Conservation (phyloP, 2,797 vertebrate genomes). For the Danio jaintianensis region DNA sequence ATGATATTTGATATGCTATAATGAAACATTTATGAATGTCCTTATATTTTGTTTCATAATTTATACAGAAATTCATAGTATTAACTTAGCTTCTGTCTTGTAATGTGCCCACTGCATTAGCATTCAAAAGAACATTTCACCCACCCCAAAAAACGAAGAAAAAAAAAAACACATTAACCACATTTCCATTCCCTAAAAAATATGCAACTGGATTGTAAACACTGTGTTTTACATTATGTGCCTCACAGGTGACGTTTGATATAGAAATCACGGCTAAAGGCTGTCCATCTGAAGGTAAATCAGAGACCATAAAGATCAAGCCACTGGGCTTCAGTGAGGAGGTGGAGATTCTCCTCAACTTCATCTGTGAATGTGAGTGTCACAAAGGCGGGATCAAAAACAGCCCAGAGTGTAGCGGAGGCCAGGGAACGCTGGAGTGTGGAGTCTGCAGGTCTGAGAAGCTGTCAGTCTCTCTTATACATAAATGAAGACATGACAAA, state of each 20-base stretch:
- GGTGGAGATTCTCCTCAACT: conserved; percentile 88
- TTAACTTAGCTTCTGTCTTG: not conserved
- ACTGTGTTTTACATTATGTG: not conserved
- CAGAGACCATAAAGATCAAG: conserved; percentile 88
- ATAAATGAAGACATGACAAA: not conserved
- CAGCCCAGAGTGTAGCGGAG: conserved; percentile 80
- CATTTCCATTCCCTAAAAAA: no score
- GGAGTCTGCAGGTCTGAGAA: conserved; percentile 91
- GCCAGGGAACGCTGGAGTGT: conserved; percentile 94
- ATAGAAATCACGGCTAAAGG: conserved; percentile 87
- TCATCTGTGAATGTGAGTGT: conserved; percentile 92
- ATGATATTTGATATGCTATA: no score
- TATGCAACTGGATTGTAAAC: not conserved
- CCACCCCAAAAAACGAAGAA: no score
- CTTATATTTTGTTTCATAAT: no score
- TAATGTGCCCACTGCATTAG: not conserved
- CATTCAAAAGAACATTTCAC: not conserved
- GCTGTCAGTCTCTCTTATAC: not conserved
- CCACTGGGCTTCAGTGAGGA: conserved; percentile 93
- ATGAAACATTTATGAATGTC: no score
- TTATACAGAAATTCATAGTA: no score
- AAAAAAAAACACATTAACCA: no score
- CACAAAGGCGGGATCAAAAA: conserved; percentile 76
- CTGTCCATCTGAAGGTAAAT: conserved; percentile 82
- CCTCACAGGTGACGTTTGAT: conserved; percentile 87